These are phyloP conservation scores for Enteromius trimaculatus DNA, from an alignment of 2,797 vertebrate species.

Conservation along the genomic window DNA sequence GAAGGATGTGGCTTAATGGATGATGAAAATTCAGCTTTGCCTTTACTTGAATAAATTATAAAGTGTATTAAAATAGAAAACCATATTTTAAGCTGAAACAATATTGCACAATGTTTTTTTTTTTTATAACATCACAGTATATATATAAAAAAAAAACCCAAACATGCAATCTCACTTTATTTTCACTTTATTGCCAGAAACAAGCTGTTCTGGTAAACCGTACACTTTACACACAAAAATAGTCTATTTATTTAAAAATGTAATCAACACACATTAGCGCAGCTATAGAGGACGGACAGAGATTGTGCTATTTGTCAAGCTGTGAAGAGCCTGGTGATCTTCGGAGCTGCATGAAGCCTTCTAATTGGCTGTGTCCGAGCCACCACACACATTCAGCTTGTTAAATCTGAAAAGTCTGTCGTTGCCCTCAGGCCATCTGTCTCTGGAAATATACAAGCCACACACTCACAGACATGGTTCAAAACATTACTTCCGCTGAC, in stretches of 20 bases:
- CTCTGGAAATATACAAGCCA: constrained; percentile 5
- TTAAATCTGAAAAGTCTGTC: constrained; percentile 17
- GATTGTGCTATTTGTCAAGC: constrained; percentile 43
- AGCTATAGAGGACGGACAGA: constrained; percentile 46
- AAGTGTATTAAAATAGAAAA: too few species aligned
- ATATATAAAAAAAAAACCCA: background rate
- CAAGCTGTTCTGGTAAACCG: constrained; percentile 49
- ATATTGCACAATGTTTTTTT: too few species aligned
- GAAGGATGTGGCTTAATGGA: background rate
- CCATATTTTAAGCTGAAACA: too few species aligned
- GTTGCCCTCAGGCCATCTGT: constrained; percentile 1
- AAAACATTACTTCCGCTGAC: constrained; percentile 5
- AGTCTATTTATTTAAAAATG: constrained; percentile 47
- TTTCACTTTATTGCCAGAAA: constrained; percentile 58
- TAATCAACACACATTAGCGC: constrained; percentile 38
- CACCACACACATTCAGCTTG: constrained; percentile 27
- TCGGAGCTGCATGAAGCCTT: constrained; percentile 24
- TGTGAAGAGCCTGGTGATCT: constrained; percentile 30
- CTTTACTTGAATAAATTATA: too few species aligned
- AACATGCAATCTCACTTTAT: constrained; percentile 1
- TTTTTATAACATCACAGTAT: too few species aligned
- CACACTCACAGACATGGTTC: constrained; percentile 1
- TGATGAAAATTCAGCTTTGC: background rate
- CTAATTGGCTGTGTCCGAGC: constrained; percentile 4
- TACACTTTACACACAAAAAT: constrained; percentile 54